These are phyloP conservation scores for Caenorhabditis sp. DNA, from an alignment of 2,888 invertebrate species.

Conservation along the genomic window DNA sequence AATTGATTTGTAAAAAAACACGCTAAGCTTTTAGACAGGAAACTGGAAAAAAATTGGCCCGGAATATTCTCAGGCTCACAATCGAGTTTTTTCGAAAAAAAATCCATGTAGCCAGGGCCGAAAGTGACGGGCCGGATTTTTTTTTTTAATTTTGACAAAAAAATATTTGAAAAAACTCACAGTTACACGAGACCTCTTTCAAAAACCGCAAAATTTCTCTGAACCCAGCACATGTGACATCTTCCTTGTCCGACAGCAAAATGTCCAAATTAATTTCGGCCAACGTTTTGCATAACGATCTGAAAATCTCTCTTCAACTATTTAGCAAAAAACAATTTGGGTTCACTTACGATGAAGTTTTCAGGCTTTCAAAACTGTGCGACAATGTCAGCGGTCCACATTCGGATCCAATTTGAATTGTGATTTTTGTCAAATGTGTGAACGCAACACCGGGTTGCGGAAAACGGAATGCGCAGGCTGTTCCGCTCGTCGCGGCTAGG, in stretches of 20 bases:
- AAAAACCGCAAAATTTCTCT: constrained; percentile 42
- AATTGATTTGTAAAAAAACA: too few relatives aligned
- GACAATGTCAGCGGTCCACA: constrained; percentile 40
- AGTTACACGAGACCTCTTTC: constrained; percentile 40
- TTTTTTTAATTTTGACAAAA: too few relatives aligned
- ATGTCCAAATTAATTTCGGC: constrained; percentile 39
- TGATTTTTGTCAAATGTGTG: constrained; percentile 18
- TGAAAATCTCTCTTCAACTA: constrained; percentile 6
- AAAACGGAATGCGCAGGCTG: constrained; percentile 21
- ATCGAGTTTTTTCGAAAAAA: too few relatives aligned
- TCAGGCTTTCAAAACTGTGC: constrained; percentile 43
- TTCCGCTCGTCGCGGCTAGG: constrained; percentile 32
- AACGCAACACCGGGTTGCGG: constrained; percentile 40
- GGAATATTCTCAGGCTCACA: too few relatives aligned
- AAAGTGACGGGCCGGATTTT: too few relatives aligned
- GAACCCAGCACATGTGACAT: constrained; percentile 49
- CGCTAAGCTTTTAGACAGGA: too few relatives aligned
- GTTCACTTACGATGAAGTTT: constrained; percentile 23
- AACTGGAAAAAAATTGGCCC: too few relatives aligned
- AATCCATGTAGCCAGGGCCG: too few relatives aligned
- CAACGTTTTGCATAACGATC: constrained; percentile 36
- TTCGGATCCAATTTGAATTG: constrained; percentile 38
- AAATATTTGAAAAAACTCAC: constrained; percentile 21
- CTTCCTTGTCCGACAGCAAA: constrained; percentile 37
- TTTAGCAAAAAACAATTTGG: background rate